Conservation (phyloP, 92 coral and sea anemone genomes). For the Heteractis magnifica region DNA sequence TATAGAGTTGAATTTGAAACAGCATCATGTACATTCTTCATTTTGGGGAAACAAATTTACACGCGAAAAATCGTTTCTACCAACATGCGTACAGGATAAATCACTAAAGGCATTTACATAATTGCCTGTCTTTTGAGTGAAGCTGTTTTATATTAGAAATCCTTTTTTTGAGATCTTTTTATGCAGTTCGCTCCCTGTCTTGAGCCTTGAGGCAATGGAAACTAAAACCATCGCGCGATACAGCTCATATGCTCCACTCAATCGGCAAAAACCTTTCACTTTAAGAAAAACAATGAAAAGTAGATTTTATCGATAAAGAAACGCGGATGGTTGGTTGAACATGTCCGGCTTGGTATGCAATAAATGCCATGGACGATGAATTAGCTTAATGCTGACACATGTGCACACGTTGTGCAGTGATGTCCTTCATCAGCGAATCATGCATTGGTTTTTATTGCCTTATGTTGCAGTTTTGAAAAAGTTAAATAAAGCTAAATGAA, state of each 20-base stretch:
- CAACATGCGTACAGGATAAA: not conserved
- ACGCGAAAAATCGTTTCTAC: no score
- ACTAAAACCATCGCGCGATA: conserved; percentile 2
- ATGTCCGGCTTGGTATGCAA: not conserved
- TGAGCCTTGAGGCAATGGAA: not conserved
- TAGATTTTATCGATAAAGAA: not conserved
- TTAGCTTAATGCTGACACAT: not conserved
- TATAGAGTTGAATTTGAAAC: no score
- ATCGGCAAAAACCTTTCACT: not conserved
- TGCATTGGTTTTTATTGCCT: no score
- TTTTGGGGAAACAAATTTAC: no score
- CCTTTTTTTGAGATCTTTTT: not conserved
- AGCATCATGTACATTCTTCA: no score
- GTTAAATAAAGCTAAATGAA: no score
- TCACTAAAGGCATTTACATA: not conserved
- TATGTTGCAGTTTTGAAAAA: no score
- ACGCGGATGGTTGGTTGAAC: not conserved
- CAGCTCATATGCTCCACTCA: not conserved
- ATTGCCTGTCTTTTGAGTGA: not conserved
- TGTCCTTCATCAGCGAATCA: not conserved
- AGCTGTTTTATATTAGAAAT: not conserved
- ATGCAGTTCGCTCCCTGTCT: not conserved
- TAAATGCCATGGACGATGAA: not conserved
- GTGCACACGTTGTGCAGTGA: not conserved
- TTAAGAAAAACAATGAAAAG: not conserved